Percentiles rank a stretch among this genome's conserved stretches.
Conservation (phyloP, 2,888 invertebrate species). For the Chymomyza amoena region DNA sequence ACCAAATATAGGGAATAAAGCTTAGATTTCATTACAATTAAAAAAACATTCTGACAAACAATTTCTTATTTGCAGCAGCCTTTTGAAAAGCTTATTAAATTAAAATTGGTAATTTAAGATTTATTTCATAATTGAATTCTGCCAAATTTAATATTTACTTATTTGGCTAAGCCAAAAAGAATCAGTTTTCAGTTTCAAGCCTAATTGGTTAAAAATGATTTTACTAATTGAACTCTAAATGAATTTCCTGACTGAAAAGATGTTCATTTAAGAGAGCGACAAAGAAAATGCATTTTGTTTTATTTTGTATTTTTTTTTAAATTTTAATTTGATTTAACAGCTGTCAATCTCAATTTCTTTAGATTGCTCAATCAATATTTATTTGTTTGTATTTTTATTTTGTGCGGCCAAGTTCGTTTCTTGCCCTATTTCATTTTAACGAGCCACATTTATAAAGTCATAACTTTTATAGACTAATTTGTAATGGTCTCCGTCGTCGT, state of each 20-base stretch:
- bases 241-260: background rate
- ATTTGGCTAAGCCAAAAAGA: too few species aligned
- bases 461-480: constrained; percentile 44
- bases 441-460: constrained; percentile 42
- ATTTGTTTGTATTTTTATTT: background rate
- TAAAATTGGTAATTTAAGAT: too few species aligned
- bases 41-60: too few species aligned
- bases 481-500: constrained; percentile 7
- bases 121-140: background rate
- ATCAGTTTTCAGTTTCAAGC: too few species aligned
- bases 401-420: background rate
- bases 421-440: constrained; percentile 35
- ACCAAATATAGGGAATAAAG: too few species aligned
- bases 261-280: background rate
- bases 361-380: background rate
- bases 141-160: background rate
- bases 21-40: too few species aligned
- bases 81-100: too few species aligned
- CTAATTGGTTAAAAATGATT: background rate
- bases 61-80: too few species aligned
- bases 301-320: background rate
- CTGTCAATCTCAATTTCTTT: background rate
- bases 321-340: background rate
- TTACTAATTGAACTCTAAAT: background rate
- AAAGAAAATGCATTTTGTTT: background rate